phyloP scores from a whole-genome alignment of 2,888 invertebrate species.

The Aphidoletes aphidimyza region DNA sequence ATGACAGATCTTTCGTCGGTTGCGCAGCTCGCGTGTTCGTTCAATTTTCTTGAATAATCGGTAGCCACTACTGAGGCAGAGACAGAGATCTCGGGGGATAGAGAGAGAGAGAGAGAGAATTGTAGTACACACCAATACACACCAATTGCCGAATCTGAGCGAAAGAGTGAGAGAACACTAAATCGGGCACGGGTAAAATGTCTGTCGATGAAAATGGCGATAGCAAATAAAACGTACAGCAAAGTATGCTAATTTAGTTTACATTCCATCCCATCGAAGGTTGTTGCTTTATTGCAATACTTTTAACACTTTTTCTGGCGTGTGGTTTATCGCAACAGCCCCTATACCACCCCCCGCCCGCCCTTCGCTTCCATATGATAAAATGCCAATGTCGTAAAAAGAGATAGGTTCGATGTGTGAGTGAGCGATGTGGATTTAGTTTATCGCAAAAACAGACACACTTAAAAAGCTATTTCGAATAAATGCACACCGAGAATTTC shows the following conservation, averaged over 20 bases:
- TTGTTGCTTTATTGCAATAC: constrained; percentile 42
- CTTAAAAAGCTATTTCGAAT: constrained; percentile 31
- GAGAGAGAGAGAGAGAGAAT: background rate
- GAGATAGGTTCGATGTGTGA: background rate
- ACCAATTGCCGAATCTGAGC: too few relatives aligned
- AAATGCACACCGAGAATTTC: background rate
- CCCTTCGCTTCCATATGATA: constrained; percentile 24
- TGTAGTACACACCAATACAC: too few relatives aligned
- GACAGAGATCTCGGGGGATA: background rate
- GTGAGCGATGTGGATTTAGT: background rate
- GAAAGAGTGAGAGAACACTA: too few relatives aligned
- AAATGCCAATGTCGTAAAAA: constrained; percentile 48
- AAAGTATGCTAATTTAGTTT: constrained; percentile 42
- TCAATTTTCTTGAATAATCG: constrained; percentile 36
- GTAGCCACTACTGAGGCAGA: background rate
- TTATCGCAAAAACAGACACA: constrained; percentile 46
- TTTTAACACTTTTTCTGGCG: constrained; percentile 29
- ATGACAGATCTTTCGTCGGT: background rate
- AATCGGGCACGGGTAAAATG: background rate
- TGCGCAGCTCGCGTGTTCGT: background rate
- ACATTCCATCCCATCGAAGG: constrained; percentile 38
- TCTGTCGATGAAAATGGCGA: constrained; percentile 25
- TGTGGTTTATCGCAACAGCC: too few relatives aligned
- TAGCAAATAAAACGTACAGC: constrained; percentile 38
- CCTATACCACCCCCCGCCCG: too few relatives aligned